phyloP scores from a whole-genome alignment of 2,113 vertebrate genomes.

The Damaliscus lunatus region DNA sequence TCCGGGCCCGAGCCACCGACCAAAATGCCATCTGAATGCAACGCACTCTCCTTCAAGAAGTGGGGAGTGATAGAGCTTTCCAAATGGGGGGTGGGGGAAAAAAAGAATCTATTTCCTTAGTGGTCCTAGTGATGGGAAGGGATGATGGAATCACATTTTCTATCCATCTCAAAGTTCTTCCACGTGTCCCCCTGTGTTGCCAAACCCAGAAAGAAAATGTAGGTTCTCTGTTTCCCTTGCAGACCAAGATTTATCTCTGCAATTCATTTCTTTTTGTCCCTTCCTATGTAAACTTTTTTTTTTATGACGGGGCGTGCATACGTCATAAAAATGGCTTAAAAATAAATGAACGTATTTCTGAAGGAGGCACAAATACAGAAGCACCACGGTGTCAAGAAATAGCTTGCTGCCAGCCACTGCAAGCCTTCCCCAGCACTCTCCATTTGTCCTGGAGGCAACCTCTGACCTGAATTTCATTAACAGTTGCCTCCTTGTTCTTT shows the following conservation, averaged over 20 bases:
- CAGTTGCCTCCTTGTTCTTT: background rate
- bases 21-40: background rate
- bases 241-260: background rate
- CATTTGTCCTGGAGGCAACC: too few species aligned
- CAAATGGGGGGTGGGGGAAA: fast-evolving
- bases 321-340: background rate
- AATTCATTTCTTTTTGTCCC: background rate
- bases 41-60: background rate
- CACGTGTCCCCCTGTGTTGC: background rate
- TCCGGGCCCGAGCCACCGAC: fast-evolving
- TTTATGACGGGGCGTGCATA: background rate
- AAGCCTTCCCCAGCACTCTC: too few species aligned
- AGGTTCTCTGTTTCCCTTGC: background rate
- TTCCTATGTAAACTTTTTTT: background rate
- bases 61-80: background rate
- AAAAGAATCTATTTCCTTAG: fast-evolving
- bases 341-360: background rate
- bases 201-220: background rate
- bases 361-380: background rate
- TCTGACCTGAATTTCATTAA: background rate
- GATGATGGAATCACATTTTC: background rate
- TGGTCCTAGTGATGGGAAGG: background rate
- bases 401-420: fast-evolving
- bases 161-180: background rate
- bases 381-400: background rate